Conservation (phyloP, 2,888 invertebrate genomes). For the Tipula vernalis region DNA sequence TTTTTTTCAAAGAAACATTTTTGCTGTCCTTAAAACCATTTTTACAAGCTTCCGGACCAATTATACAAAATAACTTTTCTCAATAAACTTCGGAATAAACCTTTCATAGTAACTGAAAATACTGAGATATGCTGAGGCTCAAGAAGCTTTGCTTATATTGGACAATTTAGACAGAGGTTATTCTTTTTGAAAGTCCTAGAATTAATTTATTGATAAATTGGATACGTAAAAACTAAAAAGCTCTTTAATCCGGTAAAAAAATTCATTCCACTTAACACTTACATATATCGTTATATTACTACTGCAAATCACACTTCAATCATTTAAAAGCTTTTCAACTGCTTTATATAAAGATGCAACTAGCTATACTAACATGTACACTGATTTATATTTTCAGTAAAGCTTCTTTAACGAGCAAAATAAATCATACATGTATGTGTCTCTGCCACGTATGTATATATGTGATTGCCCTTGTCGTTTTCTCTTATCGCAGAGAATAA, state of each 20-base stretch:
- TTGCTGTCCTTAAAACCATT: too few relatives aligned
- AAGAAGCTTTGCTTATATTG: too few relatives aligned
- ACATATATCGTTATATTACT: not conserved
- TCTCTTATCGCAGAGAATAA: not conserved
- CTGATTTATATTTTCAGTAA: not conserved
- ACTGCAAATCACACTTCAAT: not conserved
- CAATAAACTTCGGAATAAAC: too few relatives aligned
- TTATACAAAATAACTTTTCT: too few relatives aligned
- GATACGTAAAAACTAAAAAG: not conserved
- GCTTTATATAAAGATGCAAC: not conserved
- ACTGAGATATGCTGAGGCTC: too few relatives aligned
- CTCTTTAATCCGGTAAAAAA: not conserved
- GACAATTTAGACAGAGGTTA: too few relatives aligned
- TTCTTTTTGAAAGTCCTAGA: too few relatives aligned
- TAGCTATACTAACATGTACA: not conserved
- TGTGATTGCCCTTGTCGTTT: not conserved
- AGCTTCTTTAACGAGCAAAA: not conserved
- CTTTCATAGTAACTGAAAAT: too few relatives aligned
- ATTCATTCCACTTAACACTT: not conserved
- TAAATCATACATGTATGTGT: not conserved
- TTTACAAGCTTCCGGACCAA: too few relatives aligned
- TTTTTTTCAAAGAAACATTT: too few relatives aligned
- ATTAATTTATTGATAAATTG: too few relatives aligned
- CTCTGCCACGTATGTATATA: not conserved
- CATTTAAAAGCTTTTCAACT: not conserved